Evolutionary conservation across 2,888 invertebrate species (phyloP).

Genomic region (Drosophila subsilvestris): DNA sequence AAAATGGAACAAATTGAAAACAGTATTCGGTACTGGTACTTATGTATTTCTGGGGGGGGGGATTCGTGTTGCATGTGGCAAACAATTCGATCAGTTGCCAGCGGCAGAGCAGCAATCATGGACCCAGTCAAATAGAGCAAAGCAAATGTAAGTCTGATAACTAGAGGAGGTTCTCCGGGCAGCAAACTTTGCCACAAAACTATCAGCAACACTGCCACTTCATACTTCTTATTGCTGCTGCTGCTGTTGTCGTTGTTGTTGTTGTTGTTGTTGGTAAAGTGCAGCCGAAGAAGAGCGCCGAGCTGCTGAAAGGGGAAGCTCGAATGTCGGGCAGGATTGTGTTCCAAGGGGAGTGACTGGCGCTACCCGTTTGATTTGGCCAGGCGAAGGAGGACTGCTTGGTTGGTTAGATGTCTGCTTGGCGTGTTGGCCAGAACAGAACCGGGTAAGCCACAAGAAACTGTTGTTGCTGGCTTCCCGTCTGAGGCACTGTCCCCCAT

Average conservation of each 20-base stretch:
- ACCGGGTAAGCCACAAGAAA: constrained; percentile 73
- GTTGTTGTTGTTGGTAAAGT: constrained; percentile 34
- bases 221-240: constrained; percentile 37
- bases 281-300: constrained; percentile 15
- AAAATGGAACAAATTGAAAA: constrained; percentile 17
- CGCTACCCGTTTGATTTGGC: constrained; percentile 17
- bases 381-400: constrained; percentile 10
- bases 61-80: constrained; percentile 49
- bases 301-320: constrained; percentile 52
- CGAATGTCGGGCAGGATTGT: constrained; percentile 40
- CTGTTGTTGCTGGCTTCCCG: constrained; percentile 47
- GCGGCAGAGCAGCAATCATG: constrained; percentile 53
- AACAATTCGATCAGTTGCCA: constrained; percentile 42
- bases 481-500: constrained; percentile 29
- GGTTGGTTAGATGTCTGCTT: constrained; percentile 42
- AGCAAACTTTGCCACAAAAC: constrained; percentile 55
- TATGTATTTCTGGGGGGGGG: constrained; percentile 33
- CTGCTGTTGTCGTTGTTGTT: no score
- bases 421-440: constrained; percentile 73
- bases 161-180: constrained; percentile 34
- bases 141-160: constrained; percentile 62
- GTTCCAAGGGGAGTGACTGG: constrained; percentile 20
- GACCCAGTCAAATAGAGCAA: constrained; percentile 50
- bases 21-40: constrained; percentile 19
- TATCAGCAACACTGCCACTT: constrained; percentile 52